Base-by-base conservation (phyloP, 2,888 invertebrate species). In the Plebejus melissa region DNA sequence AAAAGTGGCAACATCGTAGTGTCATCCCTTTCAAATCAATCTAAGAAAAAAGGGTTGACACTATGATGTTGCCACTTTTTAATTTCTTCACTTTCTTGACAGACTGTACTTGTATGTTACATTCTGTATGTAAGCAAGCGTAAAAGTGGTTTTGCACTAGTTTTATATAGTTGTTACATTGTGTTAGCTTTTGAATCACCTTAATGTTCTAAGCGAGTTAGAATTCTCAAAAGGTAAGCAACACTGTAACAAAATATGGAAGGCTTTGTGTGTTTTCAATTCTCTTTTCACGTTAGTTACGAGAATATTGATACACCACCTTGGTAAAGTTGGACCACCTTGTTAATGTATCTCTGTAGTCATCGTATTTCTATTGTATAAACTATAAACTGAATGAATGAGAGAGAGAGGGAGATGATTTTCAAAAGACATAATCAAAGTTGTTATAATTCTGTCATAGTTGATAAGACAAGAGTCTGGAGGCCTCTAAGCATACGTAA, bases 191-290 rank as follows among this genome's bases (percentile, higher is more conserved):
- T 60, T 28, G 6, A 60, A 9, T 60, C 4, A 60, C 60, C 28
- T 60, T 60, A 28, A 60, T 60, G 60, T 60, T 28, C 60, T 60
- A 60, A 60, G 11, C 60, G 3, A 28, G 60, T 60, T 28, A 60
- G 60, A 60, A 60, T 60, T 11, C 28, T 60, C 60, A 60, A 60
- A 60, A 60, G 60, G 60, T 28, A 60, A 60, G 60, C 60, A 60
- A 60, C 60, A 60, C 28, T 28, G 60, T 60, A 11, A 60, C 28
- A 28, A 28, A 58, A 60, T 60, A 28, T 54, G 4, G 16, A 28
- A 3, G 60, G 28, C 7, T 60, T 22, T 11, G 60, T 54, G 16
- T 50, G 13, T 46, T 46, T 46, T 46, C 54, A 54, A 54, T 54
- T 4, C 54, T 54, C 3, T 4, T 3, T 16, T 54, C 13, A 16